phyloP scores from a whole-genome alignment of 2,888 invertebrate species.

The Gerris lacustris region DNA sequence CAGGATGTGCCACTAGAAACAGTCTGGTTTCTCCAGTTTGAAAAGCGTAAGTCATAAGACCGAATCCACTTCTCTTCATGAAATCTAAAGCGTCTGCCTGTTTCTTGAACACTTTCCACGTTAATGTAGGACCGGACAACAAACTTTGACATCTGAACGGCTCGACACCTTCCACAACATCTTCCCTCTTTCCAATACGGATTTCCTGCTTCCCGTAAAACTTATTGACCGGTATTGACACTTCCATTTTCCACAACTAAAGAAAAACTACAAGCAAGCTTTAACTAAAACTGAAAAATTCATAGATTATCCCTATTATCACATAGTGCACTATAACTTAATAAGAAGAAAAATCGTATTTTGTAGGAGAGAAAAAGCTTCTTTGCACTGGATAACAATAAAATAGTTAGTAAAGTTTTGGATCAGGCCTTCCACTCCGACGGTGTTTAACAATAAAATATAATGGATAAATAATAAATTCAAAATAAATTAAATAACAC shows the following conservation, averaged over 20 bases:
- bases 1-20: constrained; percentile 40
- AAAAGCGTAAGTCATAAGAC: constrained; percentile 38
- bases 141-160: constrained; percentile 29
- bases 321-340: too few relatives aligned
- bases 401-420: too few relatives aligned
- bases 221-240: neutral
- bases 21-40: constrained; percentile 36
- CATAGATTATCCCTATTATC: too few relatives aligned
- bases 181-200: neutral
- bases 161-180: neutral
- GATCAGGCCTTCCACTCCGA: too few relatives aligned
- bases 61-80: constrained; percentile 30
- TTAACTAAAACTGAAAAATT: too few relatives aligned
- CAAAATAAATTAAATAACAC: too few relatives aligned
- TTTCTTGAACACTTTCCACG: constrained; percentile 37
- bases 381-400: too few relatives aligned
- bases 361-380: too few relatives aligned
- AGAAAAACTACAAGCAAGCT: too few relatives aligned
- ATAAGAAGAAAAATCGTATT: too few relatives aligned
- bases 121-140: constrained; percentile 34
- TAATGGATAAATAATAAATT: too few relatives aligned
- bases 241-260: neutral
- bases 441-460: too few relatives aligned
- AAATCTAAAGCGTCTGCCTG: constrained; percentile 37
- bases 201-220: neutral